These are phyloP conservation scores for Peromyscus aztecus DNA, from an alignment of 2,797 vertebrate species.

Conservation along the genomic window DNA sequence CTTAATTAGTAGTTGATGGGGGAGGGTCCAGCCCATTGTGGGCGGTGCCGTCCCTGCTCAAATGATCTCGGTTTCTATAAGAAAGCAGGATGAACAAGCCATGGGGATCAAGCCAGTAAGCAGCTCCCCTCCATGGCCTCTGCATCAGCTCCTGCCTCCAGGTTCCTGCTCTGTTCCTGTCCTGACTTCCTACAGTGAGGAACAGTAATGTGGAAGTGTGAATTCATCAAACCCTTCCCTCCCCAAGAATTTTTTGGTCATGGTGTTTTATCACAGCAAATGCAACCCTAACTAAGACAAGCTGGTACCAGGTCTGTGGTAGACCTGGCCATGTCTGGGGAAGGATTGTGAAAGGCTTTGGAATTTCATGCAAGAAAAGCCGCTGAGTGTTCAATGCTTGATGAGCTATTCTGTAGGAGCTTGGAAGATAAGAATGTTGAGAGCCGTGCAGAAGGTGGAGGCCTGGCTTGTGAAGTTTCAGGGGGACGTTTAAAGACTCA, in stretches of 20 bases:
- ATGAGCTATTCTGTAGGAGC: background rate
- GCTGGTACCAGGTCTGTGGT: background rate
- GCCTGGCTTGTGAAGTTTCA: background rate
- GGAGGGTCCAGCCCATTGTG: background rate
- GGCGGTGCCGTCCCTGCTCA: background rate
- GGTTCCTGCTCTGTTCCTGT: background rate
- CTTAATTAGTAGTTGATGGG: background rate
- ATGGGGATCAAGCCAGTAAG: background rate
- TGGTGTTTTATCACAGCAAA: background rate
- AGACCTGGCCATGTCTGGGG: background rate
- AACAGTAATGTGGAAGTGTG: background rate
- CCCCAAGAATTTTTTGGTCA: background rate
- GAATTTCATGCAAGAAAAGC: background rate
- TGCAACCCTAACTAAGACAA: background rate
- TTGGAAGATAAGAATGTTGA: background rate
- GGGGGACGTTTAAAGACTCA: background rate
- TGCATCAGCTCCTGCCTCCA: background rate
- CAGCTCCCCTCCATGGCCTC: background rate
- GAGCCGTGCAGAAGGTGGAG: no score
- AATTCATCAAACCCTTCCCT: background rate
- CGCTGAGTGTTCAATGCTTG: background rate
- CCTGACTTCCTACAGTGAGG: background rate
- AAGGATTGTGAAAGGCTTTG: background rate
- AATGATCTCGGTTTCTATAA: background rate
- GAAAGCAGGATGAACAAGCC: background rate